Evolutionary conservation across 2,113 vertebrate species (phyloP).

Genomic region (Eleginops maclovinus): DNA sequence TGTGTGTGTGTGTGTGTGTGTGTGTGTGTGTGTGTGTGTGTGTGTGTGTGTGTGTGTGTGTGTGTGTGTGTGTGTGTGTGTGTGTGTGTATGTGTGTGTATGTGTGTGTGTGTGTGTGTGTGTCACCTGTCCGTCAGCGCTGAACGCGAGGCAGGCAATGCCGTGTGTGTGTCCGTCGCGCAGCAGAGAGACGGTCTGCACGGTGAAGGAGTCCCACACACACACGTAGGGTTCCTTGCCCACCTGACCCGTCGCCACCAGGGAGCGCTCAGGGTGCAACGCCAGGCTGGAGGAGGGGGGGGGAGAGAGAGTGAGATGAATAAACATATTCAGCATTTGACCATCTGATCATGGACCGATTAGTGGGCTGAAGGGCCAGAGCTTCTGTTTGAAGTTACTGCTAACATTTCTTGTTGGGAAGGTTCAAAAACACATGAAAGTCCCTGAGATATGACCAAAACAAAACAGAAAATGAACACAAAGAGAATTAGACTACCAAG

Average conservation of each 20-base stretch:
- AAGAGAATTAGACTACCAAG: too few species aligned
- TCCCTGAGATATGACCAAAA: too few species aligned
- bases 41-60: conserved; percentile 10
- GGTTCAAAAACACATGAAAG: too few species aligned
- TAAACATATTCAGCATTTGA: too few species aligned
- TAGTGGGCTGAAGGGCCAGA: too few species aligned
- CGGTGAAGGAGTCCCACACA: conserved; percentile 93
- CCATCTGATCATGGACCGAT: too few species aligned
- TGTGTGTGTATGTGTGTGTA: conserved; percentile 7
- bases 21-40: conserved; percentile 19
- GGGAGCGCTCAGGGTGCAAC: conserved; percentile 93
- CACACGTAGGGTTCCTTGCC: conserved; percentile 96
- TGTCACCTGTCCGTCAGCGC: conserved; percentile 93
- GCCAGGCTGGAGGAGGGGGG: conserved; percentile 85
- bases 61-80: conserved; percentile 10
- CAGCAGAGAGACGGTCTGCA: conserved; percentile 94
- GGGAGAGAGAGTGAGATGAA: background rate
- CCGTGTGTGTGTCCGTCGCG: conserved; percentile 96
- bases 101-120: background rate
- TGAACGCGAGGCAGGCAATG: conserved; percentile 93
- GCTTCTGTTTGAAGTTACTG: too few species aligned
- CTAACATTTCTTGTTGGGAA: too few species aligned
- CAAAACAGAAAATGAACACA: too few species aligned
- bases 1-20: conserved; percentile 6
- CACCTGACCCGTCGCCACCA: conserved; percentile 97